Evolutionary conservation across 2,888 invertebrate species (phyloP).

Genomic region (Oscheius onirici): DNA sequence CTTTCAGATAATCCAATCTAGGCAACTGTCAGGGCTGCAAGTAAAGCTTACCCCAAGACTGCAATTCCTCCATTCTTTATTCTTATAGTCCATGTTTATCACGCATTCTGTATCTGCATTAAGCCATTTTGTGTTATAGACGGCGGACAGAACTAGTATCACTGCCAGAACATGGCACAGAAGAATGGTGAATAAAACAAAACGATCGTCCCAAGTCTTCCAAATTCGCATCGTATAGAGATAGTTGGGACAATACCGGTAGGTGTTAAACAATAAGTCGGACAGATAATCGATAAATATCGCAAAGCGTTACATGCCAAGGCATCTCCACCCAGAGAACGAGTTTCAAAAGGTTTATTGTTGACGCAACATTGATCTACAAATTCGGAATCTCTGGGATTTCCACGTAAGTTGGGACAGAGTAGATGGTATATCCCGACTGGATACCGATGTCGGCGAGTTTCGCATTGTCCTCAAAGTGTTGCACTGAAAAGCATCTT

Average conservation of each 20-base stretch:
- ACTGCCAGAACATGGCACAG: too few species aligned
- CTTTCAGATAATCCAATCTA: slow-evolving; percentile 4
- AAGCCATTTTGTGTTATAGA: not conserved
- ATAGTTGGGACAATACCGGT: too few species aligned
- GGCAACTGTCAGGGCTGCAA: not conserved
- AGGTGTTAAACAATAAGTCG: too few species aligned
- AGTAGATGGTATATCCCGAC: slow-evolving; percentile 59
- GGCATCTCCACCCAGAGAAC: too few species aligned
- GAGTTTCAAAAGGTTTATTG: too few species aligned
- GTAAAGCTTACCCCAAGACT: not conserved
- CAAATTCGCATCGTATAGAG: too few species aligned
- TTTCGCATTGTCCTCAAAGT: slow-evolving; percentile 41
- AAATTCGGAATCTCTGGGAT: slow-evolving; percentile 58
- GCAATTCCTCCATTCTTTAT: not conserved
- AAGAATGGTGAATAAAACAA: too few species aligned
- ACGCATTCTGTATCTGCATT: not conserved
- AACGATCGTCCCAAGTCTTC: too few species aligned
- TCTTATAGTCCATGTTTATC: slow-evolving; percentile 4
- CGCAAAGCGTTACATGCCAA: too few species aligned
- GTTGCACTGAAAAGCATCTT: slow-evolving; percentile 40
- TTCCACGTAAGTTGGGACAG: slow-evolving; percentile 58
- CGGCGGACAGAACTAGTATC: too few species aligned
- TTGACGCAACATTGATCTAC: slow-evolving; percentile 6
- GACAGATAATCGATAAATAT: too few species aligned
- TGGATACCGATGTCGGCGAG: slow-evolving; percentile 48